Percentiles rank a stretch among this genome's conserved stretches.
These are phyloP conservation scores for Tenualosa thibaudeaui DNA, from an alignment of 2,797 vertebrate genomes.

Conservation along the genomic window DNA sequence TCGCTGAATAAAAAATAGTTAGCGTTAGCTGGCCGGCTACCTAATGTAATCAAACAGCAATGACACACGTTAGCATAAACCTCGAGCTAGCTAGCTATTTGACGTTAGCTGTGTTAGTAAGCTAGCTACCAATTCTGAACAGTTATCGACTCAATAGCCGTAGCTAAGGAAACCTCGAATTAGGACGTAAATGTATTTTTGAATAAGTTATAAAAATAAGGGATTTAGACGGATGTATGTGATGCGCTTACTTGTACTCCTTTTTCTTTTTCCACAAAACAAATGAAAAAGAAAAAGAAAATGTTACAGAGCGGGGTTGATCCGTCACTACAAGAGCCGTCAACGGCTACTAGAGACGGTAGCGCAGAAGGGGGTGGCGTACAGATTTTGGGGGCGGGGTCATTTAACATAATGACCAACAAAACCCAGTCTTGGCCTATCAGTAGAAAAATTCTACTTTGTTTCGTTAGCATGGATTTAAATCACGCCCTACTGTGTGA, in stretches of 20 bases:
- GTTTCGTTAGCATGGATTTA: constrained; percentile 39
- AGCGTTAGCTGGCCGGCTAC: constrained; percentile 60
- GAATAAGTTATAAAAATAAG: constrained; percentile 1
- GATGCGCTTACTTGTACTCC: constrained; percentile 73
- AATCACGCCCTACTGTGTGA: constrained; percentile 26
- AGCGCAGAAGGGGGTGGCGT: constrained; percentile 55
- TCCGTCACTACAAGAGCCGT: constrained; percentile 80
- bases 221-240: constrained; percentile 48
- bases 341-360: constrained; percentile 80
- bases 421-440: constrained; percentile 41
- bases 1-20: constrained; percentile 68
- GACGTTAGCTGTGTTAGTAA: constrained; percentile 57
- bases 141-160: constrained; percentile 17
- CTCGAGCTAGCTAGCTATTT: constrained; percentile 51
- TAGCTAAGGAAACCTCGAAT: constrained; percentile 36
- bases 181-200: constrained; percentile 26
- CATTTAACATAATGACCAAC: constrained; percentile 45
- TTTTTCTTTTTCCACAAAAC: constrained; percentile 68
- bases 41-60: constrained; percentile 55
- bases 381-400: constrained; percentile 38
- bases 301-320: constrained; percentile 64
- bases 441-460: not conserved
- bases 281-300: constrained; percentile 74
- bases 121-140: constrained; percentile 26
- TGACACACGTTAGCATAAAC: constrained; percentile 41